Evolutionary conservation across 2,888 invertebrate genomes (phyloP), one percentile per base, ranked within the genome.

Genomic region (Sesia apiformis): DNA sequence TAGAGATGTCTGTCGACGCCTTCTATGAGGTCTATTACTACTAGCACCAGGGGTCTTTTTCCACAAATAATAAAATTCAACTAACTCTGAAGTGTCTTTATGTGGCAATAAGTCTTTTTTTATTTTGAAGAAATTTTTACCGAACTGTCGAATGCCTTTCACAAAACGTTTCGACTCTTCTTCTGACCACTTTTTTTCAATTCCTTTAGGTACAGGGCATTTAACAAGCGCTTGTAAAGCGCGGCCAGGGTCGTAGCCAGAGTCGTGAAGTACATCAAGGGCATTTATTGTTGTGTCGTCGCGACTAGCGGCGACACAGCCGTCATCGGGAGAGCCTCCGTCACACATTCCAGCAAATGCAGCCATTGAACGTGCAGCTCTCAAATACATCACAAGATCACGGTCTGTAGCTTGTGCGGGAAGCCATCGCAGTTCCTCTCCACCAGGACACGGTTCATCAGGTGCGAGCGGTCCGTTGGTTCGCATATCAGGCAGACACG

Each of bases 341-440:
- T 98, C 98, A 92, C 98, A 98, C 97, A 98, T 98, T 70, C 98
- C 97, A 67, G 98, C 98, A 90, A 98, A 98, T 58, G 98, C 98
- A 77, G 98, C 98, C 96, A 99, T 98, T 60, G 98, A 98, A 73
- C 98, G 94, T 65, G 98, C 98, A 68, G 98, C 98, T 74, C 98
- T 92, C 82, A 98, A 93, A 91, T 97, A 98, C 98, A 98, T 98
- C 77, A 98, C 93, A 81, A 98, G 93, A 91, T 98, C 98, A 69
- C 96, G 95, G 90, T 98, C 98, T 72, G 95, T 92, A 66, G 96
- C 93, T 90, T 97, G 95, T 67, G 96, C 96, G 59, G 98, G 98
- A 81, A 96, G 92, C 98, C 98, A 98, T 89, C 96, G 92, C 82
- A 97, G 90, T 84, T 97, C 97, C 87, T 98, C 98, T 65, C 95